Evolutionary conservation across 2,113 vertebrate genomes (phyloP).

Genomic region (Microcebus murinus): DNA sequence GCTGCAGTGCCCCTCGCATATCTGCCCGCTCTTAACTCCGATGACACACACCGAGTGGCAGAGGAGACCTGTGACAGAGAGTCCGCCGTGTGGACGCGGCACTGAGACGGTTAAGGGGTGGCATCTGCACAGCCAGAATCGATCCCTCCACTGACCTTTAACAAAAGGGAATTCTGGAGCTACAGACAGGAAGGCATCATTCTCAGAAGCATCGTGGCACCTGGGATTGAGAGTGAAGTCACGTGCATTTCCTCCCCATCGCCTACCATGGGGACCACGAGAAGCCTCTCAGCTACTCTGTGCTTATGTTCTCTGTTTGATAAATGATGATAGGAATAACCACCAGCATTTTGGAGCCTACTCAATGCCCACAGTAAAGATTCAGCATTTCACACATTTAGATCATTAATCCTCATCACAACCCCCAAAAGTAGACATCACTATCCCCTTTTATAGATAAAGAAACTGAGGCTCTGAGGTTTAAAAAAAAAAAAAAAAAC

Average conservation of each 20-base stretch:
- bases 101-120: not conserved
- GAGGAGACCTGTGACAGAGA: not conserved
- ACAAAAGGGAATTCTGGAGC: not conserved
- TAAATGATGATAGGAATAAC: not conserved
- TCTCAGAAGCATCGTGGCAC: not conserved
- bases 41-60: not conserved
- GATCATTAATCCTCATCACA: not conserved
- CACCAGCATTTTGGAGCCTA: not conserved
- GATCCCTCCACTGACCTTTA: not conserved
- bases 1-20: accelerated
- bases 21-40: not conserved
- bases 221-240: not conserved
- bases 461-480: not conserved
- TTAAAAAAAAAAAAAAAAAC: not conserved
- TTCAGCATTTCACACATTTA: not conserved
- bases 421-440: not conserved
- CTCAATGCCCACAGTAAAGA: not conserved
- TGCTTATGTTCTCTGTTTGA: not conserved
- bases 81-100: not conserved
- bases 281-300: not conserved
- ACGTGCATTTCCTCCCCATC: not conserved
- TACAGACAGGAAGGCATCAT: not conserved
- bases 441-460: not conserved
- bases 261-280: not conserved
- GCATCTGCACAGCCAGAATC: not conserved